Percentiles rank a stretch among this genome's conserved stretches.
Evolutionary conservation across 2,113 vertebrate species (phyloP).

Genomic region (Otolemur garnettii): DNA sequence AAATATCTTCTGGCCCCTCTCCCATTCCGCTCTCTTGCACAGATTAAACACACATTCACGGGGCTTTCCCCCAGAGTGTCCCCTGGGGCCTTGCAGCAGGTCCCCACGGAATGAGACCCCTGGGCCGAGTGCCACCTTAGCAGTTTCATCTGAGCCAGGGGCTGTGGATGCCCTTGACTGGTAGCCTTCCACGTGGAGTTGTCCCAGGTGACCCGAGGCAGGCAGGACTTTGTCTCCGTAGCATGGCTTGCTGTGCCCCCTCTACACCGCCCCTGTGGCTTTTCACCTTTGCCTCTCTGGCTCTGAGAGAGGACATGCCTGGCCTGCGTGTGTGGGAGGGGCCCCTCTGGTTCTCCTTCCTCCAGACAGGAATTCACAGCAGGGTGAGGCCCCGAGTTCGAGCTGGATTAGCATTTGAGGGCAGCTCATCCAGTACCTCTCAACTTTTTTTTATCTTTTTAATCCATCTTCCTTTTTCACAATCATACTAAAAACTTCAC

Average conservation of each 20-base stretch:
- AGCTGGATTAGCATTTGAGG: background rate
- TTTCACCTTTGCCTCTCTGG: background rate
- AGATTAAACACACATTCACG: background rate
- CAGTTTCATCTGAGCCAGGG: background rate
- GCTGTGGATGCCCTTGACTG: background rate
- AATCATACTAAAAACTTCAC: background rate
- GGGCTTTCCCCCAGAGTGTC: fast-evolving
- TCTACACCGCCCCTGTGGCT: background rate
- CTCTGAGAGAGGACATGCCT: background rate
- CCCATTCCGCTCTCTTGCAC: background rate
- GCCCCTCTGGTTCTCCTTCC: background rate
- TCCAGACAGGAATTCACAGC: background rate
- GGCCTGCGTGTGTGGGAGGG: background rate
- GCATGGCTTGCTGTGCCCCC: background rate
- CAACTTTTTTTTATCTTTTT: background rate
- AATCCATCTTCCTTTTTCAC: background rate
- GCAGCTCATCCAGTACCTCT: background rate
- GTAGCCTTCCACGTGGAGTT: background rate
- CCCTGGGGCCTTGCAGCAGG: background rate
- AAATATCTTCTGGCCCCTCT: background rate
- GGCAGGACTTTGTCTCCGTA: background rate
- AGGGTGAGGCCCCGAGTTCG: background rate
- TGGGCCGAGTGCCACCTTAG: background rate
- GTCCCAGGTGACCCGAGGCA: background rate
- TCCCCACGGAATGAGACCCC: background rate